phyloP scores from a whole-genome alignment of 2,113 vertebrate genomes.

The Mobula hypostoma region DNA sequence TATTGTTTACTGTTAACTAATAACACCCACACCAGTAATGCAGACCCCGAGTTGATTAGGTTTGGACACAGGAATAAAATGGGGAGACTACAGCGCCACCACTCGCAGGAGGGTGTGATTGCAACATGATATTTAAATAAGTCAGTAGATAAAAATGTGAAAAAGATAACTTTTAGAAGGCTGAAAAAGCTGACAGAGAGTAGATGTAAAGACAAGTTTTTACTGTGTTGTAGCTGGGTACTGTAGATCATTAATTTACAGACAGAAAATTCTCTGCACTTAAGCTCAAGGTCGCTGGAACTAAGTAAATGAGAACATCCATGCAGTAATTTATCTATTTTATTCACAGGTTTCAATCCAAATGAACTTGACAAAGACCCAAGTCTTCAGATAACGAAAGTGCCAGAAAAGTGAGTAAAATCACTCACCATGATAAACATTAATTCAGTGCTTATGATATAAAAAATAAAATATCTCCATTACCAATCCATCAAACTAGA shows the following conservation, averaged over 20 bases:
- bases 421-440: not conserved
- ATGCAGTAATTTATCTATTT: not conserved
- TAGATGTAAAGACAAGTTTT: not conserved
- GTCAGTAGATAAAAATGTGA: not conserved
- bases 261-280: not conserved
- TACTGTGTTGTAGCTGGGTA: not conserved
- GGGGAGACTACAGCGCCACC: not conserved
- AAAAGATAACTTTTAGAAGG: not conserved
- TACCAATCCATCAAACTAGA: too few species aligned
- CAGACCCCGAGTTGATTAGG: not conserved
- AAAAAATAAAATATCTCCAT: not conserved
- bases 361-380: not conserved
- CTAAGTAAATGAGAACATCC: not conserved
- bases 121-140: not conserved
- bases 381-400: slow-evolving; percentile 13
- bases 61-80: not conserved
- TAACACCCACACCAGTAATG: not conserved
- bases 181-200: not conserved
- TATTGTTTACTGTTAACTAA: not conserved
- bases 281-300: not conserved
- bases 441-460: too few species aligned
- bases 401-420: slow-evolving; percentile 12
- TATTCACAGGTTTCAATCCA: slow-evolving; percentile 13
- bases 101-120: not conserved
- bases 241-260: not conserved